Conservation (phyloP, 2,888 invertebrate genomes). For the Ariolimax columbianus region DNA sequence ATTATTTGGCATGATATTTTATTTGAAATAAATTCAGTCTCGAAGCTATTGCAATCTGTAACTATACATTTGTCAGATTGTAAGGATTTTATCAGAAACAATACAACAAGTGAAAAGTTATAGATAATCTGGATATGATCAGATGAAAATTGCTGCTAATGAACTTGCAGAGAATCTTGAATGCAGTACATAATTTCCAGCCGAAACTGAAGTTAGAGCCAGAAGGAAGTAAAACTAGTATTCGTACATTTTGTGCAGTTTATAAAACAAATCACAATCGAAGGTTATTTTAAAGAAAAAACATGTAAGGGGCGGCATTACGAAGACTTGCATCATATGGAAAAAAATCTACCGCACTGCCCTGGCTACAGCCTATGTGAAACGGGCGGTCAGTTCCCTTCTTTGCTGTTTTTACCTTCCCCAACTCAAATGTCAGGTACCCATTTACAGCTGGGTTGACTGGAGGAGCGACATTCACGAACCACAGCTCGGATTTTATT, state of each 20-base stretch:
- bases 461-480: too few relatives aligned
- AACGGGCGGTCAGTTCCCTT: too few relatives aligned
- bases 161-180: conserved; percentile 5
- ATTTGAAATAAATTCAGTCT: not conserved
- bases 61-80: not conserved
- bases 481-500: too few relatives aligned
- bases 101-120: not conserved
- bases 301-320: not conserved
- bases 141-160: conserved; percentile 20
- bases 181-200: conserved; percentile 14
- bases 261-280: too few relatives aligned
- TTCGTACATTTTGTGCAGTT: too few relatives aligned
- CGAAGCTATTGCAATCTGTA: not conserved
- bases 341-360: not conserved
- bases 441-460: too few relatives aligned
- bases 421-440: too few relatives aligned
- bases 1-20: not conserved
- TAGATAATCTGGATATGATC: conserved; percentile 10
- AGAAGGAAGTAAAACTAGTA: too few relatives aligned
- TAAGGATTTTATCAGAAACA: not conserved
- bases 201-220: not conserved
- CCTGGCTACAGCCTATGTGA: too few relatives aligned
- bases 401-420: too few relatives aligned
- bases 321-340: conserved; percentile 16
- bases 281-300: not conserved